A percentile compares a stretch with the other conserved stretches of the same genome.
Evolutionary conservation across 2,113 vertebrate species (phyloP).

Genomic region (Columba livia): DNA sequence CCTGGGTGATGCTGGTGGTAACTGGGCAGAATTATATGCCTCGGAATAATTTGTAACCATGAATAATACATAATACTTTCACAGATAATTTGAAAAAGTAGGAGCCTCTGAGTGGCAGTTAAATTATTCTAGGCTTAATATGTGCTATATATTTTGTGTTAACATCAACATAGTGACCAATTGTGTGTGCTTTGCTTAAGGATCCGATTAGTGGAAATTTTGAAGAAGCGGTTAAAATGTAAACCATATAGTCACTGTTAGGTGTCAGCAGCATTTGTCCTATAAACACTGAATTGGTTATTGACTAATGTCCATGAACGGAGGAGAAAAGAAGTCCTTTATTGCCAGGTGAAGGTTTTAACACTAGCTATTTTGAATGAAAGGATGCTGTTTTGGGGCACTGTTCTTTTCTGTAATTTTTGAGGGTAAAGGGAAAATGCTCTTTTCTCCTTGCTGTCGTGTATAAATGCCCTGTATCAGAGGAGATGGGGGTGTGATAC

Average conservation of each 20-base stretch:
- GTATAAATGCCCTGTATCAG: not conserved
- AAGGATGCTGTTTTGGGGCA: not conserved
- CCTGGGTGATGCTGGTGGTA: not conserved
- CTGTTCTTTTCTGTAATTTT: not conserved
- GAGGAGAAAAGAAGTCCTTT: not conserved
- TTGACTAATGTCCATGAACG: not conserved
- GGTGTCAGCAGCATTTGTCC: not conserved
- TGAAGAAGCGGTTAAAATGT: not conserved
- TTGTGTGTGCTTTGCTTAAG: not conserved
- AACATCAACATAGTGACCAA: not conserved
- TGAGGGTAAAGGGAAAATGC: not conserved
- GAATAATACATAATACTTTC: not conserved
- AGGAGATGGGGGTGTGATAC: not conserved
- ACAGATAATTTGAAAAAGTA: not conserved
- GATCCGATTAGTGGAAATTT: not conserved
- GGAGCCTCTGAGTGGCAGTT: not conserved
- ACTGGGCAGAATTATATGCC: not conserved
- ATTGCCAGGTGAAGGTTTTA: conserved; percentile 17
- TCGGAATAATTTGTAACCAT: not conserved
- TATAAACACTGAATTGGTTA: not conserved
- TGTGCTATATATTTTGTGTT: not conserved
- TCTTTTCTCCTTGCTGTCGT: not conserved
- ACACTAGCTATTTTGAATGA: not conserved
- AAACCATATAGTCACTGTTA: not conserved
- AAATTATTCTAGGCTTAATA: not conserved